A percentile compares a stretch with the other conserved stretches of the same genome.
phyloP scores from a whole-genome alignment of 2,888 invertebrate species.

The Ischnura elegans region DNA sequence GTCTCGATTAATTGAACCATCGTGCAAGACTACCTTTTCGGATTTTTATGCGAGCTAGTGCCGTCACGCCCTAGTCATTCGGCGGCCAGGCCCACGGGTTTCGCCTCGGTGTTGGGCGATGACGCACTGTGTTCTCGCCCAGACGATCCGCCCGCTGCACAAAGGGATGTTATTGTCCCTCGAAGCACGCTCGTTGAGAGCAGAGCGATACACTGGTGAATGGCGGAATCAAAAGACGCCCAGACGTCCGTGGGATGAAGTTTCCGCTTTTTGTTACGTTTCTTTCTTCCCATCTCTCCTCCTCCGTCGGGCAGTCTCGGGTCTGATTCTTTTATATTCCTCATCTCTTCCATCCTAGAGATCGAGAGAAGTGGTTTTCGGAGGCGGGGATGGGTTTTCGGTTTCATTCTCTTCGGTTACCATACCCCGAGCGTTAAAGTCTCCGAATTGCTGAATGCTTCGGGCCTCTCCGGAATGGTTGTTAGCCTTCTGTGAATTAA shows the following conservation, averaged over 20 bases:
- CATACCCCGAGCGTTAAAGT: background rate
- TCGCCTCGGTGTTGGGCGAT: background rate
- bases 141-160: background rate
- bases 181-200: background rate
- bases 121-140: background rate
- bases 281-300: background rate
- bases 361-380: background rate
- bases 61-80: too few species aligned
- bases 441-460: background rate
- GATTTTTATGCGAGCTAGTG: too few species aligned
- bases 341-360: background rate
- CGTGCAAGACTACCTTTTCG: too few species aligned
- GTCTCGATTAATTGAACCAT: too few species aligned
- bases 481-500: too few species aligned
- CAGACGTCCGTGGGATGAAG: background rate
- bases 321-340: background rate
- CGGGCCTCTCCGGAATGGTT: too few species aligned
- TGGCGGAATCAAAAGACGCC: background rate
- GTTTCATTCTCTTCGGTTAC: background rate
- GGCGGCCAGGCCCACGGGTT: background rate
- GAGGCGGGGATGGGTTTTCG: background rate
- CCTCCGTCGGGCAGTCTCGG: background rate
- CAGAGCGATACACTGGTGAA: background rate
- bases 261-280: background rate
- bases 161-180: background rate